Evolutionary conservation across 2,888 invertebrate species (phyloP), one percentile per base, ranked within the genome.

Genomic region (Caenorhabditis parvicauda): DNA sequence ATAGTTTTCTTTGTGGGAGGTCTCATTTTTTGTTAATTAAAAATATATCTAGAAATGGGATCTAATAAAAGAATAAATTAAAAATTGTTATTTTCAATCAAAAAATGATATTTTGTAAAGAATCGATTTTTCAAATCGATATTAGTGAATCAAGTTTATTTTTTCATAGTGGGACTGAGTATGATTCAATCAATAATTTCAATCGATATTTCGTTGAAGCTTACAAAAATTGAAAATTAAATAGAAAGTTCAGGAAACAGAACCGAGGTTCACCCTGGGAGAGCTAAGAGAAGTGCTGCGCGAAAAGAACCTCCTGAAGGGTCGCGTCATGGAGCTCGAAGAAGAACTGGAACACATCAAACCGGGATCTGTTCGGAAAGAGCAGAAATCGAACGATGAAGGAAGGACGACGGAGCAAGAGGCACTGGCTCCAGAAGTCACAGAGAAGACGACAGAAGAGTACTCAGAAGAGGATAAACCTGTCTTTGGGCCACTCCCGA

Each of bases 401-500:
- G 9, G 9, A 9, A n/a, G n/a, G 35, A 32, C 35, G 35, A 32
- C 9, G n/a, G 9, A n/a, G 35, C 35, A 9, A 9, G 35, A 32
- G 35, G 9, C n/a, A 38, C n/a, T 38, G 14, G 21, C 32, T 32
- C 32, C 32, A 12, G 7, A 32, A 12, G 5, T 42, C 12, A 42
- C n/a, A n/a, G n/a, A n/a, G n/a, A n/a, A n/a, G n/a, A n/a, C n/a
- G n/a, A n/a, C n/a, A n/a, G n/a, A n/a, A n/a, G n/a, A n/a, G n/a
- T n/a, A n/a, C n/a, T n/a, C n/a, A 1, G 81, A 80, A 14, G 89
- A 89, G 66, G 92, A 92, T 79, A 88, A 90, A 14, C 91, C 92
- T 1, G 95, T 96, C 0, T 93, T 96, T 83, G 96, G 96, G 3
- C 96, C 96, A 1, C 86, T 96, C 75, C 95, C 95, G 25, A 89